These are phyloP conservation scores for Girardinichthys multiradiatus DNA, from an alignment of 2,113 vertebrate species.

Conservation along the genomic window DNA sequence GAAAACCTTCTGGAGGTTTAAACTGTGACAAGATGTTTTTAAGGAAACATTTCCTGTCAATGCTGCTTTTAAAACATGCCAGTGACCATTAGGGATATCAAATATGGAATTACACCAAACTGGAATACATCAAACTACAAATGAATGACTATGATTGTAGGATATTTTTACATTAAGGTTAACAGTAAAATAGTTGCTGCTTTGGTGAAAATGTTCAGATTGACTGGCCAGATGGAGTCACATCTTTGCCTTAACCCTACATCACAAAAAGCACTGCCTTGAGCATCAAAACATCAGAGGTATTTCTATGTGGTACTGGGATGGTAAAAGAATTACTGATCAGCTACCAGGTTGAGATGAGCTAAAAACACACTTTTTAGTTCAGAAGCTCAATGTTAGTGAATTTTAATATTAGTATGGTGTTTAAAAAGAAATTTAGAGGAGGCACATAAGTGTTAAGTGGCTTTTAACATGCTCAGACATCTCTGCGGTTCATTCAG, in stretches of 20 bases:
- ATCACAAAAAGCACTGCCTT: neutral
- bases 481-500: neutral
- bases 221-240: neutral
- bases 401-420: neutral
- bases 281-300: neutral
- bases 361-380: too few relatives aligned
- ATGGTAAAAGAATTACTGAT: neutral
- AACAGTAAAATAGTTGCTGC: neutral
- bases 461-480: too few relatives aligned
- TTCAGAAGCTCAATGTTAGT: neutral
- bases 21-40: neutral
- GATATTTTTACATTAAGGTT: neutral
- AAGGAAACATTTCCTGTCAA: too few relatives aligned
- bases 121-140: neutral
- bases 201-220: neutral
- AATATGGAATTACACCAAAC: too few relatives aligned
- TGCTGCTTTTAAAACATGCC: neutral
- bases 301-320: neutral
- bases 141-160: neutral
- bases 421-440: neutral
- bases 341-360: neutral
- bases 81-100: neutral
- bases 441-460: neutral
- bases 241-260: neutral
- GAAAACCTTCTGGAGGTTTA: neutral